phyloP scores from a whole-genome alignment of 2,888 invertebrate species.

The Scaptomyza parva region DNA sequence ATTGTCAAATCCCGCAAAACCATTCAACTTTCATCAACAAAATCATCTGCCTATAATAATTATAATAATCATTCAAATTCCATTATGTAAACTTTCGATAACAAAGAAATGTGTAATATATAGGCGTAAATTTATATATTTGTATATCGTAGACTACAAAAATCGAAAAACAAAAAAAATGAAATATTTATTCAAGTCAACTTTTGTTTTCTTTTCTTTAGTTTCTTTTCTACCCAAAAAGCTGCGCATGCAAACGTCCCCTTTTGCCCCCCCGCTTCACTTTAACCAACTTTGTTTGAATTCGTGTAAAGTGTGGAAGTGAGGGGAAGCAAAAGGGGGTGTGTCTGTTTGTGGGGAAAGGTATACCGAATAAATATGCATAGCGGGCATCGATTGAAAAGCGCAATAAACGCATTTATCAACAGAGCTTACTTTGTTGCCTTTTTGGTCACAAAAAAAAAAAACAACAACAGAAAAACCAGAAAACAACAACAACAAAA shows the following conservation, averaged over 20 bases:
- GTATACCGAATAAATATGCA: constrained; percentile 51
- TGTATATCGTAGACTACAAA: background rate
- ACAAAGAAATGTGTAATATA: no score
- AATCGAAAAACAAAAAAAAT: no score
- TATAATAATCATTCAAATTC: no score
- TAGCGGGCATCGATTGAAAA: constrained; percentile 56
- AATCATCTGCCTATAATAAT: no score
- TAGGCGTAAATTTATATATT: no score
- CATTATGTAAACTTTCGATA: no score
- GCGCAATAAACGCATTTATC: constrained; percentile 76
- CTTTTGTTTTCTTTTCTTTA: background rate
- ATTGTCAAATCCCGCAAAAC: no score
- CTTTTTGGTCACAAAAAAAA: constrained; percentile 43
- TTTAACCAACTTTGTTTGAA: background rate
- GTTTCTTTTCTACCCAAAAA: no score
- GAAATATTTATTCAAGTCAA: background rate
- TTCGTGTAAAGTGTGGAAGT: background rate
- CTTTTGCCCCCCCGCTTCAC: background rate
- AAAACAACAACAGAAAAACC: no score
- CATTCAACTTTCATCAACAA: background rate
- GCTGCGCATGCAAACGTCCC: constrained; percentile 14
- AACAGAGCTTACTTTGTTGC: constrained; percentile 51
- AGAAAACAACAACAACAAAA: no score
- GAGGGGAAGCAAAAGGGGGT: no score
- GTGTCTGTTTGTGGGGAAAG: background rate